These are phyloP conservation scores for Eilema griseolum DNA, from an alignment of 2,888 invertebrate species.

Conservation along the genomic window DNA sequence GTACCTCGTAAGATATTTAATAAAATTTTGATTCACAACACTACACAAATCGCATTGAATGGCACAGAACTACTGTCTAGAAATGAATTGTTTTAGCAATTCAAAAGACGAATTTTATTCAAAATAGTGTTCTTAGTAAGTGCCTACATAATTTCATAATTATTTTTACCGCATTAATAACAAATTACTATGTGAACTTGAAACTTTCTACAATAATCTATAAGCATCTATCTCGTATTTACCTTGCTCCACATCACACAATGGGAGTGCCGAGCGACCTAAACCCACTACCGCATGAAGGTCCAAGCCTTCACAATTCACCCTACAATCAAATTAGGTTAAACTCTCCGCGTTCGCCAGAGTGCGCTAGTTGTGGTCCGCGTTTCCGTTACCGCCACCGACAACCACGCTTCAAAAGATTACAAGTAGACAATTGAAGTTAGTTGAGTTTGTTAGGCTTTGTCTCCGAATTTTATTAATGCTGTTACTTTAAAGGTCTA, in stretches of 20 bases:
- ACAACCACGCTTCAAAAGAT: conserved; percentile 48
- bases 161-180: not conserved
- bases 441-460: conserved; percentile 41
- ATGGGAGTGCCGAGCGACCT: conserved; percentile 36
- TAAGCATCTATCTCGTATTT: conserved; percentile 32
- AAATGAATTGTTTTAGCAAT: no score
- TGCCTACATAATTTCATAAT: not conserved
- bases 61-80: no score
- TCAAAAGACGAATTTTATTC: no score
- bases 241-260: conserved; percentile 49
- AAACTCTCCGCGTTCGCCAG: conserved; percentile 60
- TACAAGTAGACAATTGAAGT: conserved; percentile 51
- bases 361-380: conserved; percentile 42
- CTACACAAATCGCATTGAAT: no score
- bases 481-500: conserved; percentile 45
- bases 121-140: no score
- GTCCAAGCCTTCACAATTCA: conserved; percentile 58
- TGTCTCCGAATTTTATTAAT: conserved; percentile 45
- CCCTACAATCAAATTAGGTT: conserved; percentile 72
- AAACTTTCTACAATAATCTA: conserved; percentile 29
- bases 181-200: conserved; percentile 1
- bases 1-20: no score
- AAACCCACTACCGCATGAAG: conserved; percentile 41
- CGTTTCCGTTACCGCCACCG: conserved; percentile 34
- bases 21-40: no score